phyloP scores from a whole-genome alignment of 1,140 invertebrate genomes.

The Holcopasites calliopsidis region DNA sequence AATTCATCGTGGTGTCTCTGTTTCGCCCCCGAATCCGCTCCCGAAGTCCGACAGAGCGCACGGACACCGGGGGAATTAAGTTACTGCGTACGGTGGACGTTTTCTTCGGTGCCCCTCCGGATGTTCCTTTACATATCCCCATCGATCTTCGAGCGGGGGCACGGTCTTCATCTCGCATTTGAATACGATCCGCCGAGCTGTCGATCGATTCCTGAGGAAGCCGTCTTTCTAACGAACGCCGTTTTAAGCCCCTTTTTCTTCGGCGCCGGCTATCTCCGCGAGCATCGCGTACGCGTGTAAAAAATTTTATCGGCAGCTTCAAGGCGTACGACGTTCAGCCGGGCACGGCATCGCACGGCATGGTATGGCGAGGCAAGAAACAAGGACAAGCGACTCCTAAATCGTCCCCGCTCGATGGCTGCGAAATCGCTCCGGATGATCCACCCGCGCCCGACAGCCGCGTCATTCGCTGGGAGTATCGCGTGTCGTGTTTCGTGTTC shows the following conservation, averaged over 20 bases:
- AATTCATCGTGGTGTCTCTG: no score
- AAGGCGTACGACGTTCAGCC: slow-evolving; percentile 41
- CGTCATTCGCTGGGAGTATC: slow-evolving; percentile 67
- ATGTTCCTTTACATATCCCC: slow-evolving; percentile 1
- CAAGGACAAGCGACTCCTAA: slow-evolving; percentile 42
- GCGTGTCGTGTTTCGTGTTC: slow-evolving; percentile 52
- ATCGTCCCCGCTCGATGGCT: slow-evolving; percentile 45
- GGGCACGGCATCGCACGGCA: slow-evolving; percentile 8
- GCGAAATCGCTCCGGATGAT: slow-evolving; percentile 21
- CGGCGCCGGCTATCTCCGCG: slow-evolving; percentile 28
- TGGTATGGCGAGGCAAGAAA: slow-evolving; percentile 21
- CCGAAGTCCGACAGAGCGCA: no score
- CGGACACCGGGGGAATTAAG: no score
- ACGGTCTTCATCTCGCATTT: neutral
- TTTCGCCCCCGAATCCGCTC: no score
- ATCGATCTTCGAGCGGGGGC: neutral
- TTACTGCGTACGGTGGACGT: neutral
- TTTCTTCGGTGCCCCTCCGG: neutral
- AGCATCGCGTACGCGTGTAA: slow-evolving; percentile 15
- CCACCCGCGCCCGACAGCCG: slow-evolving; percentile 39
- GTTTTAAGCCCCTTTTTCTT: slow-evolving; percentile 9
- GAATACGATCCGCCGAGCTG: slow-evolving; percentile 13
- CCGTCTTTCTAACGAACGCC: slow-evolving; percentile 43
- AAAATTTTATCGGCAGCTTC: slow-evolving; percentile 39
- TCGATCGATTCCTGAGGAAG: slow-evolving; percentile 36